These are phyloP conservation scores for Cinclus mexicanus DNA, from an alignment of 2,113 vertebrate species.

Conservation along the genomic window DNA sequence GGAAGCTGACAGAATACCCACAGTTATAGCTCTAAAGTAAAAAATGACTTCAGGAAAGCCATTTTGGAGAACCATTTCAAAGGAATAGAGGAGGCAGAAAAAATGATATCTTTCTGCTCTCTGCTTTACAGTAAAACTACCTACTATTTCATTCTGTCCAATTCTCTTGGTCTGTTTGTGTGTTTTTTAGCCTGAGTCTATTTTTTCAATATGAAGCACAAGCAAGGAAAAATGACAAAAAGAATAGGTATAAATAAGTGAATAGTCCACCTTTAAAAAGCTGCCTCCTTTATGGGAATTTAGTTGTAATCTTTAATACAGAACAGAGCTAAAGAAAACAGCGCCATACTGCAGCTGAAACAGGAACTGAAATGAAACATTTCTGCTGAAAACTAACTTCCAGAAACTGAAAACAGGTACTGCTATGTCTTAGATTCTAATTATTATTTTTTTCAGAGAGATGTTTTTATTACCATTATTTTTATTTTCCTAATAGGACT, in stretches of 20 bases:
- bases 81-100: not conserved
- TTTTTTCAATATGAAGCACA: slow-evolving; percentile 1
- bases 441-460: not conserved
- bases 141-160: slow-evolving; percentile 31
- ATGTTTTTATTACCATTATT: not conserved
- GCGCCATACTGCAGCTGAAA: not conserved
- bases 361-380: not conserved
- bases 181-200: not conserved
- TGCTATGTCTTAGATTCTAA: not conserved
- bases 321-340: not conserved
- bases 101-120: slow-evolving; percentile 19
- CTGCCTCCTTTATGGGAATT: not conserved
- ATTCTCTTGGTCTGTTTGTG: slow-evolving; percentile 4
- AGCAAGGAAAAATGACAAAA: not conserved
- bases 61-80: slow-evolving; percentile 49
- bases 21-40: slow-evolving; percentile 24
- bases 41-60: slow-evolving; percentile 28
- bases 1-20: slow-evolving; percentile 9
- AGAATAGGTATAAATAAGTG: not conserved
- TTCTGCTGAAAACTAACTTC: not conserved
- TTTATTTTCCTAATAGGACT: not conserved
- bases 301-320: not conserved
- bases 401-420: not conserved
- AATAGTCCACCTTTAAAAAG: not conserved
- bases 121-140: slow-evolving; percentile 7